These are phyloP conservation scores for Tridacna crocea DNA, from an alignment of 2,888 invertebrate species.

Conservation along the genomic window DNA sequence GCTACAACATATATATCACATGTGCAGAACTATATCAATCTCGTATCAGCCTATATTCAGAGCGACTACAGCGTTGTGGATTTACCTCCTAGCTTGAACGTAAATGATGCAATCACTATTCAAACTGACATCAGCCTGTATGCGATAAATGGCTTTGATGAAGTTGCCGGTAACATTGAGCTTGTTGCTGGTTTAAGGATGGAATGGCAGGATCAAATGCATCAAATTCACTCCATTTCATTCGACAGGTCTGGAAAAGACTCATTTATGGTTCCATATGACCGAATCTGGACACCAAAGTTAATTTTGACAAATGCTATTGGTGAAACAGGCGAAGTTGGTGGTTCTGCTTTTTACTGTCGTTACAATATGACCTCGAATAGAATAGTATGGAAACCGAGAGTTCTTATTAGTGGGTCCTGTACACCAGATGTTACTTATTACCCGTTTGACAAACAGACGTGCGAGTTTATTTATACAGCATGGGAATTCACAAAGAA, in stretches of 20 bases:
- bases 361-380: constrained; percentile 40
- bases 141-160: constrained; percentile 57
- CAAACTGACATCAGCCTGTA: constrained; percentile 42
- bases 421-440: constrained; percentile 61
- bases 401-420: constrained; percentile 52
- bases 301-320: constrained; percentile 53
- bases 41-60: constrained; percentile 47
- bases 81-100: constrained; percentile 43
- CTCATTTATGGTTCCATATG: constrained; percentile 51
- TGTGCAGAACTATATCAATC: constrained; percentile 55
- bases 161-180: constrained; percentile 54
- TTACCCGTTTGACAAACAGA: constrained; percentile 59
- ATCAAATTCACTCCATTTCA: constrained; percentile 41
- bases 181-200: constrained; percentile 48
- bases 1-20: constrained; percentile 47
- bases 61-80: constrained; percentile 47
- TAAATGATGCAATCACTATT: constrained; percentile 29
- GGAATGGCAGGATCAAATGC: constrained; percentile 52
- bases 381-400: constrained; percentile 45
- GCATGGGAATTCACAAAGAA: constrained; percentile 47
- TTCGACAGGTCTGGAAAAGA: constrained; percentile 35
- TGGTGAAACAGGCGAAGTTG: constrained; percentile 51
- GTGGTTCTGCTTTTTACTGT: constrained; percentile 46
- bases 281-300: constrained; percentile 58
- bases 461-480: constrained; percentile 52